A percentile compares a stretch with the other conserved stretches of the same genome.
phyloP scores from a whole-genome alignment of 1,140 invertebrate species.

The Harpegnathos saltator region DNA sequence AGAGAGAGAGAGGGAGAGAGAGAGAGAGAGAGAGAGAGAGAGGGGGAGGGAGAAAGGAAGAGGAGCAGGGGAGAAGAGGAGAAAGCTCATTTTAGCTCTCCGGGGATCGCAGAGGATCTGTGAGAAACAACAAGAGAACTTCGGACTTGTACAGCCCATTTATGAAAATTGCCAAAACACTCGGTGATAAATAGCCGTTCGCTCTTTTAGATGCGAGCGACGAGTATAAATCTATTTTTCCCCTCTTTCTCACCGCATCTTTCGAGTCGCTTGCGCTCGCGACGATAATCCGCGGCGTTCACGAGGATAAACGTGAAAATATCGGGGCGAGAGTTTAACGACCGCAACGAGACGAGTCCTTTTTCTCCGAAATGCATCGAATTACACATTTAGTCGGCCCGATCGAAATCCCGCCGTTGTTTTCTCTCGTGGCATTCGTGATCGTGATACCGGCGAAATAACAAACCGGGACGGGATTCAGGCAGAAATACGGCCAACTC shows the following conservation, averaged over 20 bases:
- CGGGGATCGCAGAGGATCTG: neutral
- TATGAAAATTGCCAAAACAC: slow-evolving; percentile 19
- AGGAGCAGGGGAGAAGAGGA: too few species aligned
- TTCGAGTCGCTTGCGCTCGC: neutral
- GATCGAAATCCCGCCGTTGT: slow-evolving; percentile 3
- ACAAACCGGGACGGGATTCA: neutral
- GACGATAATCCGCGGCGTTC: too few species aligned
- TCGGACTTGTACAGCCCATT: neutral
- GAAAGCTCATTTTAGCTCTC: neutral
- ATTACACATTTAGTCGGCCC: neutral
- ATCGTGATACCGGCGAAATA: neutral
- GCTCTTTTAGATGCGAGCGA: neutral
- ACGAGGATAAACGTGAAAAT: neutral
- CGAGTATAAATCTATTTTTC: neutral
- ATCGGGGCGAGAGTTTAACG: neutral
- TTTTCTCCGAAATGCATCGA: neutral
- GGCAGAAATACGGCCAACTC: neutral
- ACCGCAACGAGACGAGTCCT: too few species aligned
- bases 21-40: neutral
- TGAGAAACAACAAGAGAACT: neutral
- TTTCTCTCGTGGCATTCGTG: neutral
- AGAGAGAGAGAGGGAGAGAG: too few species aligned
- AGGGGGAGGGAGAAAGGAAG: too few species aligned
- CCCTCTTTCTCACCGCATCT: neutral
- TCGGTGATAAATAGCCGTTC: neutral